Conservation (phyloP, 2,113 vertebrate genomes). For the Sceloporus undulatus region DNA sequence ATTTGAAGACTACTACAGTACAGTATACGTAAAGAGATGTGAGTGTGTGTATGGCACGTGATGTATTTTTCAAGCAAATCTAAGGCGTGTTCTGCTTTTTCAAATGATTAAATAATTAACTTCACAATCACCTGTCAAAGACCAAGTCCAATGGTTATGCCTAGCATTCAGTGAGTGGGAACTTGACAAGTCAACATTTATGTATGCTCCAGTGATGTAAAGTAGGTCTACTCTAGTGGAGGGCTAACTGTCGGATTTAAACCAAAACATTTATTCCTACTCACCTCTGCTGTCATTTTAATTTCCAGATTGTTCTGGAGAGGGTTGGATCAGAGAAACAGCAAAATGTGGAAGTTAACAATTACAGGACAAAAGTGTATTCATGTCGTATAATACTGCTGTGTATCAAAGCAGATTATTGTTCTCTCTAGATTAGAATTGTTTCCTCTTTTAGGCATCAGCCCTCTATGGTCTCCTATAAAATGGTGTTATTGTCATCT, state of each 20-base stretch:
- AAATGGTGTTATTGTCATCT: background rate
- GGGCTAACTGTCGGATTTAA: too few relatives aligned
- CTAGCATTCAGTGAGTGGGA: too few relatives aligned
- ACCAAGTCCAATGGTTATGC: too few relatives aligned
- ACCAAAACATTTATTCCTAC: slow-evolving; percentile 20
- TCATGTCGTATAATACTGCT: background rate
- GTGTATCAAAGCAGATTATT: background rate
- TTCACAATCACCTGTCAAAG: slow-evolving; percentile 15
- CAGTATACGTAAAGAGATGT: slow-evolving; percentile 34
- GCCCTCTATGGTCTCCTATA: background rate
- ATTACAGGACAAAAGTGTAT: slow-evolving; percentile 3
- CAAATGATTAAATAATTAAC: slow-evolving; percentile 49
- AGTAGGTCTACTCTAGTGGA: too few relatives aligned
- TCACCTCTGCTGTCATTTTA: slow-evolving; percentile 35
- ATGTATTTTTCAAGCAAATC: slow-evolving; percentile 40
- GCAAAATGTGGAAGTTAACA: slow-evolving; percentile 39
- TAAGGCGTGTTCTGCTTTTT: slow-evolving; percentile 53
- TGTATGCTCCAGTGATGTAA: too few relatives aligned
- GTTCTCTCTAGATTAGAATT: background rate
- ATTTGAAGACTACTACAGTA: slow-evolving; percentile 51
- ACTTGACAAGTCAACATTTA: too few relatives aligned
- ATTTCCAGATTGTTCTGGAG: slow-evolving; percentile 44
- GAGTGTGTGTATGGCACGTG: background rate
- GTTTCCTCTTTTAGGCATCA: background rate
- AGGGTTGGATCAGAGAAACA: background rate